phyloP scores from a whole-genome alignment of 2,113 vertebrate species.

The Anolis sagrei region DNA sequence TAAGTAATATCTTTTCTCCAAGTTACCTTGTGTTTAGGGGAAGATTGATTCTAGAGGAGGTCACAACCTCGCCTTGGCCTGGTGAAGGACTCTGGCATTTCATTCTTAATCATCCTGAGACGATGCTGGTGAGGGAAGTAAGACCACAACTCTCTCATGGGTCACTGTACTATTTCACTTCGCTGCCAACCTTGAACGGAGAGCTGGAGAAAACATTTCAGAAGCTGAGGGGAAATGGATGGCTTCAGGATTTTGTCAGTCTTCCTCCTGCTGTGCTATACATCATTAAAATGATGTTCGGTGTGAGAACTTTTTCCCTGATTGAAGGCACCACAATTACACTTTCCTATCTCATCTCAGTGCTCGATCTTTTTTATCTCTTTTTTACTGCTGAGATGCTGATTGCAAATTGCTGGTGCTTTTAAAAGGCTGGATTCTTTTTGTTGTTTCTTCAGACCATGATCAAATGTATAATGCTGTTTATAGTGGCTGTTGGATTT shows the following conservation, averaged over 20 bases:
- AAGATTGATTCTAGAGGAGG: not conserved
- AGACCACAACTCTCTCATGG: not conserved
- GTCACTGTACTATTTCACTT: not conserved
- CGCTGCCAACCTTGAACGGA: not conserved
- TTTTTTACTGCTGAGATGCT: not conserved
- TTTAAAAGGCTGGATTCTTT: not conserved
- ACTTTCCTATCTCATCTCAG: conserved; percentile 1
- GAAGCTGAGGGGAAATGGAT: not conserved
- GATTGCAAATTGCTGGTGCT: not conserved
- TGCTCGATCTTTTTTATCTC: not conserved
- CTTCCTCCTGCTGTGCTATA: not conserved
- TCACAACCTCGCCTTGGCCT: not conserved
- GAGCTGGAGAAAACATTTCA: not conserved
- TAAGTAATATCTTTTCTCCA: not conserved
- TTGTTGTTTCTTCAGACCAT: not conserved
- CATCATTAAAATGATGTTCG: conserved; percentile 14
- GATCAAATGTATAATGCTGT: not conserved
- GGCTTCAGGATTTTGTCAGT: not conserved
- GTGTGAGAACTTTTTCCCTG: conserved; percentile 1
- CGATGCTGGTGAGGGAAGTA: not conserved
- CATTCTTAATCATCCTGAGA: not conserved
- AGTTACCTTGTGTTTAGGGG: not conserved
- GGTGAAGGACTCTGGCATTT: not conserved
- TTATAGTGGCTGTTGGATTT: too few relatives aligned
- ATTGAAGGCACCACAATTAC: not conserved